These are phyloP conservation scores for Apaloderma vittatum DNA, from an alignment of 2,113 vertebrate species.

Conservation along the genomic window DNA sequence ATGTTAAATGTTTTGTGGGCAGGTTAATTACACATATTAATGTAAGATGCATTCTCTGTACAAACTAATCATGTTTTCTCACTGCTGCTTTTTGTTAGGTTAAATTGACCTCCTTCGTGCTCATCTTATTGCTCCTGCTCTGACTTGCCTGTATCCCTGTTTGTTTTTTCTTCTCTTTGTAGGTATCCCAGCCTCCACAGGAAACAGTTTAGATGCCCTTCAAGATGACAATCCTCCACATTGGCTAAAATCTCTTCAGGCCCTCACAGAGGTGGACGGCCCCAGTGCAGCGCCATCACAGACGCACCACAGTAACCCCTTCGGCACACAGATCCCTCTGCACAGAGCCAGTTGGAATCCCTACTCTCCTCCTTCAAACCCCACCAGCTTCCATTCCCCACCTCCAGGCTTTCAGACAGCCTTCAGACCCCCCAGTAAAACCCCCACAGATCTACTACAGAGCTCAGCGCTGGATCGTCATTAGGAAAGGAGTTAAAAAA, in stretches of 20 bases:
- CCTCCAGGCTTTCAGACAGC: conserved; percentile 98
- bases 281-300: conserved; percentile 87
- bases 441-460: conserved; percentile 99
- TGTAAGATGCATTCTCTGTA: conserved; percentile 45
- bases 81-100: conserved; percentile 46
- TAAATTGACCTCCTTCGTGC: conserved; percentile 39
- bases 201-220: conserved; percentile 97
- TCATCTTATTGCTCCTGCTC: background rate
- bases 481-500: conserved; percentile 82
- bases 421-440: conserved; percentile 98
- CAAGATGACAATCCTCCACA: conserved; percentile 99
- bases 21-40: background rate
- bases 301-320: conserved; percentile 87
- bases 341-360: conserved; percentile 98
- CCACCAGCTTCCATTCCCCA: conserved; percentile 94
- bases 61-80: conserved; percentile 55
- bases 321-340: conserved; percentile 93
- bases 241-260: conserved; percentile 99
- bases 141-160: conserved; percentile 64
- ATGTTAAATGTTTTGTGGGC: background rate
- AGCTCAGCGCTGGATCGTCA: conserved; percentile 97
- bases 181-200: conserved; percentile 95
- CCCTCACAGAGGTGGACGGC: conserved; percentile 98
- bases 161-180: conserved; percentile 46
- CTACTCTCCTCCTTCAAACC: conserved; percentile 91